A percentile compares a stretch with the other conserved stretches of the same genome.
phyloP scores from a whole-genome alignment of 1,140 invertebrate species.

The Phymorhynchus buccinoides region DNA sequence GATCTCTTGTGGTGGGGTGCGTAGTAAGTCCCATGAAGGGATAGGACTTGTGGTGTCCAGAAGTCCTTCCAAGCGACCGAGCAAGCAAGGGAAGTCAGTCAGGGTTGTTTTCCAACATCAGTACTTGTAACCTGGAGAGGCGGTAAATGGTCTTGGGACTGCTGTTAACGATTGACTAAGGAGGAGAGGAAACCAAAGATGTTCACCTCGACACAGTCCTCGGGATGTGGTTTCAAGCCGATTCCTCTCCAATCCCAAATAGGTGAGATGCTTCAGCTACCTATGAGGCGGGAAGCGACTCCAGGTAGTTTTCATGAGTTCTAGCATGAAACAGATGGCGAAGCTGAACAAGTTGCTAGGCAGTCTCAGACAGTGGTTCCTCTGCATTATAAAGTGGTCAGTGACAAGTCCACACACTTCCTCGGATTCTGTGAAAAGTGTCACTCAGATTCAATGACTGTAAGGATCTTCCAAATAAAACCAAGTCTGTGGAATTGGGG shows the following conservation, averaged over 20 bases:
- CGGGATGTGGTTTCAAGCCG: conserved; percentile 52
- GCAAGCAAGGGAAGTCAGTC: conserved; percentile 61
- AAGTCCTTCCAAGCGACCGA: conserved; percentile 64
- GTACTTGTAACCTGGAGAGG: conserved; percentile 56
- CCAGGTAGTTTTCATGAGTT: conserved; percentile 68
- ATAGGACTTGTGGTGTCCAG: conserved; percentile 54
- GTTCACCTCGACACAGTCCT: conserved; percentile 56
- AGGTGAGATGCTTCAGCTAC: conserved; percentile 58
- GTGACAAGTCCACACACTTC: conserved; percentile 62
- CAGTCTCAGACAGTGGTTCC: conserved; percentile 66
- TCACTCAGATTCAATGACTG: conserved; percentile 64
- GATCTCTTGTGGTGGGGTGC: conserved; percentile 67
- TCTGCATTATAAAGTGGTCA: conserved; percentile 62
- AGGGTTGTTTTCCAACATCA: conserved; percentile 67
- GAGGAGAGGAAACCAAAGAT: conserved; percentile 55
- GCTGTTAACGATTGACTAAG: conserved; percentile 61
- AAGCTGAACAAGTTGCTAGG: conserved; percentile 66
- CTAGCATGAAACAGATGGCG: conserved; percentile 62
- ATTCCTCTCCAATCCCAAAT: conserved; percentile 62
- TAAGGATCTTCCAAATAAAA: conserved; percentile 58
- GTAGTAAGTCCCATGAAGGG: conserved; percentile 63
- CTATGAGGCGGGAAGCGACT: conserved; percentile 57
- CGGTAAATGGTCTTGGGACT: conserved; percentile 61
- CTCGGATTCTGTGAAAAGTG: conserved; percentile 66
- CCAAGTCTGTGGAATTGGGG: conserved; percentile 61